Conservation (phyloP, 92 coral and sea anemone genomes). For the Zoanthus solanderi region DNA sequence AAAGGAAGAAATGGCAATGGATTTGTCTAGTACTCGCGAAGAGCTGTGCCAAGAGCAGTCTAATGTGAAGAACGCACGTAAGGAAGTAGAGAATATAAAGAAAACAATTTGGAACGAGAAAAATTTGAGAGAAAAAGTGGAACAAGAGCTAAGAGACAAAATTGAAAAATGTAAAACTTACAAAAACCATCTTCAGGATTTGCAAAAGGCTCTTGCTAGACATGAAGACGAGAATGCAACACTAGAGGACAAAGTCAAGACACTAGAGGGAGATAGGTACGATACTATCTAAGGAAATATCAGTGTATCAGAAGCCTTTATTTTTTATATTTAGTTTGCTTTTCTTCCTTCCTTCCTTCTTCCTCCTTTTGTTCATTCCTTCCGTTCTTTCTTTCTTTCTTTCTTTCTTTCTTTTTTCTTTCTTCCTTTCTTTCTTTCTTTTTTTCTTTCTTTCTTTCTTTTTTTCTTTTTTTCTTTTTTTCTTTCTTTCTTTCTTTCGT, state of each 20-base stretch:
- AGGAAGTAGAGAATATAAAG: slow-evolving; percentile 79
- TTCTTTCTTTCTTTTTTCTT: no score
- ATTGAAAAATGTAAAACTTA: slow-evolving; percentile 67
- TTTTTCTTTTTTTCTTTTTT: no score
- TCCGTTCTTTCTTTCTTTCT: no score
- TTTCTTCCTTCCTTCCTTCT: no score
- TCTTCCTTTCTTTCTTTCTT: no score
- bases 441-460: no score
- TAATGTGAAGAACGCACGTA: slow-evolving; percentile 83
- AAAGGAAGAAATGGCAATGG: slow-evolving; percentile 80
- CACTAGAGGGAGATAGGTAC: slow-evolving; percentile 72
- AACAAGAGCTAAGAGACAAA: slow-evolving; percentile 83
- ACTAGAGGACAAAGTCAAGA: slow-evolving; percentile 76
- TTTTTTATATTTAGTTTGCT: no score
- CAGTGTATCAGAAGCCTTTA: neutral
- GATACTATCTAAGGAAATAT: neutral
- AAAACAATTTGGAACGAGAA: slow-evolving; percentile 82
- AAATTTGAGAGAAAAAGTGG: slow-evolving; percentile 72
- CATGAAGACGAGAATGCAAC: slow-evolving; percentile 75
- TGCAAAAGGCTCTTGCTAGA: slow-evolving; percentile 75
- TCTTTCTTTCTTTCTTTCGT: no score
- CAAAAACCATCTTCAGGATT: slow-evolving; percentile 76
- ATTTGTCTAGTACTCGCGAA: slow-evolving; percentile 76
- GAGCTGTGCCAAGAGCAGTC: slow-evolving; percentile 76
- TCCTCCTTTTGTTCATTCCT: no score